Conservation (phyloP, 2,797 vertebrate species). For the Parotocinclus haroldoi region DNA sequence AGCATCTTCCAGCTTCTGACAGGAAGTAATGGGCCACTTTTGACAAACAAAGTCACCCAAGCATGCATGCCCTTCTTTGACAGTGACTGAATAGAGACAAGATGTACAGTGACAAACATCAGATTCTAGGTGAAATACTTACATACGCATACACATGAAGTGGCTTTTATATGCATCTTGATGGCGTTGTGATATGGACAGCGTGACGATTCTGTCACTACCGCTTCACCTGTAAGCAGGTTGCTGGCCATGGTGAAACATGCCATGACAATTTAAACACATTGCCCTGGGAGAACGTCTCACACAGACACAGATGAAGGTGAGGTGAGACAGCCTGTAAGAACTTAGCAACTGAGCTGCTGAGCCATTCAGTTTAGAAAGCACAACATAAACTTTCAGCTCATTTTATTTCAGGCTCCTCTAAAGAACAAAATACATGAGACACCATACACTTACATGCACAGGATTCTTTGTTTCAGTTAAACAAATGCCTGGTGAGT, state of each 20-base stretch:
- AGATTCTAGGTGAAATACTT: slow-evolving; percentile 44
- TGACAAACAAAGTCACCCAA: slow-evolving; percentile 65
- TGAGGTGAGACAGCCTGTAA: slow-evolving; percentile 43
- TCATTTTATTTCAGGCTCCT: slow-evolving; percentile 13
- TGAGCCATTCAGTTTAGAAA: slow-evolving; percentile 24
- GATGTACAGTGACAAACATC: slow-evolving; percentile 71
- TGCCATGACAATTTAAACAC: slow-evolving; percentile 15
- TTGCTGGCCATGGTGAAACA: slow-evolving; percentile 43
- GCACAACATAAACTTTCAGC: slow-evolving; percentile 18
- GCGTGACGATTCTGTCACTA: slow-evolving; percentile 60
- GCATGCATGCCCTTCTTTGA: slow-evolving; percentile 64
- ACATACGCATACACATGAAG: slow-evolving; percentile 34
- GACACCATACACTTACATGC: neutral
- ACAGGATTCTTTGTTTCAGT: slow-evolving; percentile 16
- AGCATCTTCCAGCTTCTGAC: slow-evolving; percentile 63
- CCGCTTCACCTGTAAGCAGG: slow-evolving; percentile 59
- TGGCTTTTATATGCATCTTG: slow-evolving; percentile 38
- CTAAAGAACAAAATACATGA: neutral
- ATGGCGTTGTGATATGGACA: slow-evolving; percentile 57
- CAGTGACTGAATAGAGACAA: slow-evolving; percentile 76
- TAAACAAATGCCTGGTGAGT: slow-evolving; percentile 22
- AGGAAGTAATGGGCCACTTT: slow-evolving; percentile 68
- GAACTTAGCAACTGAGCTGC: slow-evolving; percentile 14
- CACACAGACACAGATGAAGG: slow-evolving; percentile 27
- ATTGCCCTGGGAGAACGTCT: slow-evolving; percentile 29